These are phyloP conservation scores for Parus major DNA, from an alignment of 2,113 vertebrate species.

Conservation along the genomic window DNA sequence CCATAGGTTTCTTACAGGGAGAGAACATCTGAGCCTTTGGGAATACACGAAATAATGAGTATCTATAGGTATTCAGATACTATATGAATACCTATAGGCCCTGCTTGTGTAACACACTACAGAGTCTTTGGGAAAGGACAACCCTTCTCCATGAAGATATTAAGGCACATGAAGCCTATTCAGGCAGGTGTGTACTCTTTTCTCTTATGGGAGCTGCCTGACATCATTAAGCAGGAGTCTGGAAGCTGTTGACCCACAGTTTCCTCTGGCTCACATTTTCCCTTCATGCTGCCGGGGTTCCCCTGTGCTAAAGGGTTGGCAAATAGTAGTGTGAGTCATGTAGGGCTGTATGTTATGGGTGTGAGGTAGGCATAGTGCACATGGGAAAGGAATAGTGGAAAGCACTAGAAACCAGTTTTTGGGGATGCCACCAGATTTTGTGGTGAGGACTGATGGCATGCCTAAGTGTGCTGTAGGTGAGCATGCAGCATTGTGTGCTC, in stretches of 20 bases:
- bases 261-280: not conserved
- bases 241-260: not conserved
- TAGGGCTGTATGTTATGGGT: rapidly evolving
- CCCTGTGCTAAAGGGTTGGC: not conserved
- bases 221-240: not conserved
- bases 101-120: not conserved
- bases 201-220: not conserved
- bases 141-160: not conserved
- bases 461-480: not conserved
- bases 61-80: not conserved
- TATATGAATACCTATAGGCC: not conserved
- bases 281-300: not conserved
- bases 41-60: not conserved
- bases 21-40: not conserved
- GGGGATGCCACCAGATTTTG: not conserved
- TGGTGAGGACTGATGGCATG: not conserved
- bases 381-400: not conserved
- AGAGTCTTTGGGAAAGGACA: not conserved
- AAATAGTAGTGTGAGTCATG: not conserved
- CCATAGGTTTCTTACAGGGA: not conserved
- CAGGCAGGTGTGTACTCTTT: not conserved
- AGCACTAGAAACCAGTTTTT: not conserved
- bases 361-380: not conserved
- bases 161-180: not conserved
- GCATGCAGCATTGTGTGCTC: not conserved